phyloP scores from a whole-genome alignment of 53 echinoderm and acorn worm species.

The Holothuria scabra region DNA sequence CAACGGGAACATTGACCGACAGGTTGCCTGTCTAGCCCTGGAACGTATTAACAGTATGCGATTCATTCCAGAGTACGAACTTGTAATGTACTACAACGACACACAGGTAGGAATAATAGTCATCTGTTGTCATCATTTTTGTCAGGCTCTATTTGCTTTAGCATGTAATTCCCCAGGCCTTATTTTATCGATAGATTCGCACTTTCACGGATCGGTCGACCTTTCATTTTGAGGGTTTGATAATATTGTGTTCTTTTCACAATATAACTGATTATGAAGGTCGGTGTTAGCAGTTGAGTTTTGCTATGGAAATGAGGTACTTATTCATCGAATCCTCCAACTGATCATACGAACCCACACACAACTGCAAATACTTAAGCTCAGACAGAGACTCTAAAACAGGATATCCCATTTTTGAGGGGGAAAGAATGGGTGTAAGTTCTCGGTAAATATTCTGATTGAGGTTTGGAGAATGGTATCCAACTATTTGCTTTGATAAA shows the following conservation, averaged over 20 bases:
- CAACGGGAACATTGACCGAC: slow-evolving; percentile 77
- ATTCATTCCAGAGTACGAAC: slow-evolving; percentile 72
- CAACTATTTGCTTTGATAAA: too few species aligned
- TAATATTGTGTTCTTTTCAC: not conserved
- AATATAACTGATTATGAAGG: too few species aligned
- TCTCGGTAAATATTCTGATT: too few species aligned
- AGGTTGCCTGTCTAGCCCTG: slow-evolving; percentile 87
- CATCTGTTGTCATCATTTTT: not conserved
- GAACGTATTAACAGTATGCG: slow-evolving; percentile 82
- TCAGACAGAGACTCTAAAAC: too few species aligned
- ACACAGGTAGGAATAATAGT: slow-evolving; percentile 73
- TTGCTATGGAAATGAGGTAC: too few species aligned
- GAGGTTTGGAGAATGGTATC: too few species aligned
- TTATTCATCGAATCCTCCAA: too few species aligned
- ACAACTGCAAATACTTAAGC: too few species aligned
- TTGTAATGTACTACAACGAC: slow-evolving; percentile 95
- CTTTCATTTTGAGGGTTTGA: slow-evolving; percentile 1
- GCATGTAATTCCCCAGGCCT: not conserved
- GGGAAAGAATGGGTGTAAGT: too few species aligned
- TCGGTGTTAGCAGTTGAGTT: too few species aligned
- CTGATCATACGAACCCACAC: too few species aligned
- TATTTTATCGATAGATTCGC: slow-evolving; percentile 20
- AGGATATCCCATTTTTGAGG: too few species aligned
- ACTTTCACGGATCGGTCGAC: slow-evolving; percentile 16
- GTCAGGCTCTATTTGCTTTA: slow-evolving; percentile 14